Percentiles rank a stretch among this genome's conserved stretches.
phyloP scores from a whole-genome alignment of 2,888 invertebrate genomes.

The Sicus ferrugineus region DNA sequence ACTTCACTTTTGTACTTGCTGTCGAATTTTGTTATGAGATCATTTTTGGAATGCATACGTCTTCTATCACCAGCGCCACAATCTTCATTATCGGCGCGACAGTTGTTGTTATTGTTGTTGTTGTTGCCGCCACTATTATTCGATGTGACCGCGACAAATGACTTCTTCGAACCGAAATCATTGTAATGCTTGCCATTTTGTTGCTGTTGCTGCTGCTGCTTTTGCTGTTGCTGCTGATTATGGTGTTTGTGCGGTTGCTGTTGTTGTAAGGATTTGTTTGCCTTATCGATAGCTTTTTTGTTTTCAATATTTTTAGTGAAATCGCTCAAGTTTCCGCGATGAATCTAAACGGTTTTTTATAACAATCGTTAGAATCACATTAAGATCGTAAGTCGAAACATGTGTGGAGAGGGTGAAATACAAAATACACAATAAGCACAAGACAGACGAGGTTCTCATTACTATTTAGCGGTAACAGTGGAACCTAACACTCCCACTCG shows the following conservation, averaged over 20 bases:
- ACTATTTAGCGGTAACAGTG: background rate
- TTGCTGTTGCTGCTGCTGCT: conserved; percentile 26
- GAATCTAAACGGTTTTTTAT: conserved; percentile 51
- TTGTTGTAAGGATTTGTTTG: conserved; percentile 15
- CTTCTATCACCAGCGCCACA: conserved; percentile 41
- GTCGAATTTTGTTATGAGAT: conserved; percentile 72
- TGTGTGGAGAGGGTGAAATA: background rate
- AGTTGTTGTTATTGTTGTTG: conserved; percentile 35
- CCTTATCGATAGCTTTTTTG: conserved; percentile 46
- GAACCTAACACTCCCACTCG: background rate
- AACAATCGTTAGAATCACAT: too few species aligned
- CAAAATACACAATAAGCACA: background rate
- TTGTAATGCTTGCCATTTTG: conserved; percentile 45
- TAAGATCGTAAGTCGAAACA: too few species aligned
- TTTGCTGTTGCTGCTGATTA: conserved; percentile 22
- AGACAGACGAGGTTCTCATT: background rate
- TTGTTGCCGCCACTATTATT: conserved; percentile 37
- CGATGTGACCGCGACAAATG: background rate
- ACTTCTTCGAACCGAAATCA: conserved; percentile 31
- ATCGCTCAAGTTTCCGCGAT: conserved; percentile 63
- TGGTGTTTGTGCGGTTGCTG: too few species aligned
- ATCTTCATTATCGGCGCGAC: conserved; percentile 12
- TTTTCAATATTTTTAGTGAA: conserved; percentile 63
- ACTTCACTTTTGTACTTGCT: conserved; percentile 63
- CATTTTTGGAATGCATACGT: conserved; percentile 64